These are phyloP conservation scores for Enteromius argenteus DNA, from an alignment of 2,797 vertebrate genomes.

Conservation along the genomic window DNA sequence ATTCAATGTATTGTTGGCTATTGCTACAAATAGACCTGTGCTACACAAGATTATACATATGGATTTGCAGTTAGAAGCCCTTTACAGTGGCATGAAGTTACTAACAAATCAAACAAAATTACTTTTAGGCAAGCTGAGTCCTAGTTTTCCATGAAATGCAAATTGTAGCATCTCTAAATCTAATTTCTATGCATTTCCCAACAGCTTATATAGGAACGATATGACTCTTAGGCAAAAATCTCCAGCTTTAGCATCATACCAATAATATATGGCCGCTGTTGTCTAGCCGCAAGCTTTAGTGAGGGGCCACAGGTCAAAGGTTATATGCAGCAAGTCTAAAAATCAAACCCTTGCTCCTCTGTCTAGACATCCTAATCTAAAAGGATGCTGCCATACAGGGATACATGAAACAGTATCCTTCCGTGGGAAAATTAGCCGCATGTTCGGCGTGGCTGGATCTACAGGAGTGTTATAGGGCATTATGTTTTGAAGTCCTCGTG, in stretches of 20 bases:
- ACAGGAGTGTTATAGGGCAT: constrained; percentile 10
- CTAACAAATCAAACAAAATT: constrained; percentile 8
- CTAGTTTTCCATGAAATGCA: neutral
- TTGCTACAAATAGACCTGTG: neutral
- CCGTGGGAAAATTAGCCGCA: neutral
- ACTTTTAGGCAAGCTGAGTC: neutral
- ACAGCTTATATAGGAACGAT: neutral
- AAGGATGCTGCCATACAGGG: constrained; percentile 15
- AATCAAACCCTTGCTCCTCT: constrained; percentile 29
- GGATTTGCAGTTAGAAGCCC: neutral
- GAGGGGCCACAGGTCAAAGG: constrained; percentile 39
- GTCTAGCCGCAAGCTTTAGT: constrained; percentile 30
- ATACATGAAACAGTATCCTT: constrained; percentile 11
- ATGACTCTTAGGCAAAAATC: neutral
- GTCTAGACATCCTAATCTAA: constrained; percentile 37
- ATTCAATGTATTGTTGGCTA: neutral
- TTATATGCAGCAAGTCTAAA: constrained; percentile 24
- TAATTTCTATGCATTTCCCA: neutral
- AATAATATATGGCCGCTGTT: constrained; percentile 34
- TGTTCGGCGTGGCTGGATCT: constrained; percentile 20
- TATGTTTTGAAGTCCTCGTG: neutral
- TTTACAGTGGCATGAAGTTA: neutral
- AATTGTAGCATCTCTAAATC: constrained; percentile 7
- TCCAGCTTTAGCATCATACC: neutral
- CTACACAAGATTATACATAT: neutral